These are phyloP conservation scores for Syngnathus scovelli DNA, from an alignment of 2,113 vertebrate genomes.

Conservation along the genomic window DNA sequence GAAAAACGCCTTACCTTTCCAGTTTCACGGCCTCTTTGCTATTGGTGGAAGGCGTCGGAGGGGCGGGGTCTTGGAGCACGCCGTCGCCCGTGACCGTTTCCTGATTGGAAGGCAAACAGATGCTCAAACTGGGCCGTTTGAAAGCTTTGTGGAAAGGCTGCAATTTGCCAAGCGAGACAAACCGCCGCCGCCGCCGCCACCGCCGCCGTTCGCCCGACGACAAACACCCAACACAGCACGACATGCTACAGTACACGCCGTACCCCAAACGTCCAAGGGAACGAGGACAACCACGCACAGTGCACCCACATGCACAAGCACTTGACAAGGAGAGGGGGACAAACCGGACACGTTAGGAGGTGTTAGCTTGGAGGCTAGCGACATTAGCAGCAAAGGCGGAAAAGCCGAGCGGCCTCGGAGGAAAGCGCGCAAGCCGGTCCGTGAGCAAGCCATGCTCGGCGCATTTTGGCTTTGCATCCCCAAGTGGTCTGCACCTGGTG, in stretches of 20 bases:
- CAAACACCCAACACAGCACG: constrained; percentile 4
- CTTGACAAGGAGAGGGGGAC: constrained; percentile 23
- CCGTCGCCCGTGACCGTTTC: constrained; percentile 60
- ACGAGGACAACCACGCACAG: too few species aligned
- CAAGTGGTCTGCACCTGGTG: constrained; percentile 44
- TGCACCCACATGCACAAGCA: constrained; percentile 33
- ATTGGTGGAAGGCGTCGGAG: constrained; percentile 61
- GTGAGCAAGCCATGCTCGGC: constrained; percentile 38
- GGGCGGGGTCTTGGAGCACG: constrained; percentile 59
- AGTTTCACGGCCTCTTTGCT: constrained; percentile 69
- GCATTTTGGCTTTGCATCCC: constrained; percentile 37
- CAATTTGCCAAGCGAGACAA: background rate
- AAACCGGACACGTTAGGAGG: constrained; percentile 22
- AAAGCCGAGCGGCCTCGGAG: constrained; percentile 20
- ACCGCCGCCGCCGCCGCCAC: background rate
- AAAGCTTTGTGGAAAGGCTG: too few species aligned
- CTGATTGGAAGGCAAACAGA: constrained; percentile 37
- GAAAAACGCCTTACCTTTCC: constrained; percentile 55
- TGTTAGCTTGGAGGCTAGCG: constrained; percentile 49
- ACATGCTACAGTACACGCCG: background rate
- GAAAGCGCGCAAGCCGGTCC: background rate
- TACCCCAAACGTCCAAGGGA: constrained; percentile 7
- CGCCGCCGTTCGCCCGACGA: background rate
- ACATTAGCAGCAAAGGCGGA: constrained; percentile 20
- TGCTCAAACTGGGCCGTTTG: background rate